A percentile compares a stretch with the other conserved stretches of the same genome.
phyloP scores from a whole-genome alignment of 2,113 vertebrate genomes.

The Andinoacara biseriatus region DNA sequence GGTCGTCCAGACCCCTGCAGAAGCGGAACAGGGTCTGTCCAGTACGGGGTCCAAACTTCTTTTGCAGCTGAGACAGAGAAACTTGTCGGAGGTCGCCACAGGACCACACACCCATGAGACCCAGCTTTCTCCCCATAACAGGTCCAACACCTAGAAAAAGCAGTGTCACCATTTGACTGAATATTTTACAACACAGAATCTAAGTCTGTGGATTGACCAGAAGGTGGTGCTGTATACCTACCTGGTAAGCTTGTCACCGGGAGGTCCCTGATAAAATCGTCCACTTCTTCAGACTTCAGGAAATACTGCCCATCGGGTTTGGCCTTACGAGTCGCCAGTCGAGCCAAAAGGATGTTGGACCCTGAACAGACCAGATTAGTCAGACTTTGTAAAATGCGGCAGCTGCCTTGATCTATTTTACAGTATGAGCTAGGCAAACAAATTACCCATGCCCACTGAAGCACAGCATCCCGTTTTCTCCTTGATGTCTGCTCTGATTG shows the following conservation, averaged over 20 bases:
- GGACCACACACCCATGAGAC: conserved; percentile 88
- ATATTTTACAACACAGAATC: not conserved
- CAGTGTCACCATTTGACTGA: not conserved
- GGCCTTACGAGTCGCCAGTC: conserved; percentile 93
- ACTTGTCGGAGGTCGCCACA: conserved; percentile 94
- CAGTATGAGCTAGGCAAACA: not conserved
- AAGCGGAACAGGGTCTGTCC: conserved; percentile 96
- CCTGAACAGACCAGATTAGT: conserved; percentile 75
- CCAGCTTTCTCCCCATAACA: conserved; percentile 90
- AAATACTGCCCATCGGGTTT: conserved; percentile 95
- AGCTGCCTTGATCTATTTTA: not conserved
- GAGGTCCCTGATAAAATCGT: conserved; percentile 95
- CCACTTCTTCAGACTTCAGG: conserved; percentile 92
- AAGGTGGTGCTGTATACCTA: conserved; percentile 62
- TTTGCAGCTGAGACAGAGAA: conserved; percentile 91
- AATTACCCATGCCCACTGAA: conserved; percentile 93
- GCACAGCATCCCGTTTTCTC: conserved; percentile 92
- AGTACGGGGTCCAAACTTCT: conserved; percentile 94
- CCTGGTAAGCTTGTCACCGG: conserved; percentile 93
- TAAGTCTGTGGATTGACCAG: not conserved
- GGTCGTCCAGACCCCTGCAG: conserved; percentile 93
- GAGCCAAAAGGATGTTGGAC: conserved; percentile 97
- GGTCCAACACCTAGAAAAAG: conserved; percentile 88
- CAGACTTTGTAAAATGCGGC: not conserved
- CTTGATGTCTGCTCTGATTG: conserved; percentile 89